Conservation (phyloP, 2,888 invertebrate species). For the Cybosia mesomella region DNA sequence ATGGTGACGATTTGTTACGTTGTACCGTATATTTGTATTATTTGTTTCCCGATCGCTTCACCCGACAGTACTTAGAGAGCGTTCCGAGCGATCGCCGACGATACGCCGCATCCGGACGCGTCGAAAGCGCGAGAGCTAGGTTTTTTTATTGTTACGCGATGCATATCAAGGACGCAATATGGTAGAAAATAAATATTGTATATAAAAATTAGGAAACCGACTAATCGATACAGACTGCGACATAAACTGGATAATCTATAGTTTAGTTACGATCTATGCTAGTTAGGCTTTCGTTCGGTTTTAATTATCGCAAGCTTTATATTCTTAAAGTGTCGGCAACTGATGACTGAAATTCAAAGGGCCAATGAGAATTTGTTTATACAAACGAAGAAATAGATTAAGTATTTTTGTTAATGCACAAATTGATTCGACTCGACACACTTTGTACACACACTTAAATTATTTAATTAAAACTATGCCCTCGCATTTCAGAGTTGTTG, state of each 20-base stretch:
- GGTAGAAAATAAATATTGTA: constrained; percentile 87
- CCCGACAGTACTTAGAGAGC: constrained; percentile 80
- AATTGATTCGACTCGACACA: constrained; percentile 69
- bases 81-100: constrained; percentile 44
- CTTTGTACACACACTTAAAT: constrained; percentile 53
- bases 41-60: constrained; percentile 81
- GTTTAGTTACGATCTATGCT: constrained; percentile 84
- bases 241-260: constrained; percentile 81
- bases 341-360: constrained; percentile 84
- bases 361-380: constrained; percentile 79
- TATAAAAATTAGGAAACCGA: constrained; percentile 81
- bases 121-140: constrained; percentile 82
- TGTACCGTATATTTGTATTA: constrained; percentile 79
- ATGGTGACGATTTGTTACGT: constrained; percentile 79
- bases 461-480: constrained; percentile 71
- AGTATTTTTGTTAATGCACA: constrained; percentile 77
- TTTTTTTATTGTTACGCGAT: constrained; percentile 87
- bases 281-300: constrained; percentile 83
- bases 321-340: constrained; percentile 79
- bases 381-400: constrained; percentile 65
- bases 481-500: constrained; percentile 81
- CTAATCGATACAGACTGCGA: constrained; percentile 84
- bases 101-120: constrained; percentile 71
- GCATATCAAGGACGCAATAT: constrained; percentile 87
- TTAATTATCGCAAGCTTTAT: constrained; percentile 83